phyloP scores from a whole-genome alignment of 2,113 vertebrate genomes.

The Tyrannus savana region DNA sequence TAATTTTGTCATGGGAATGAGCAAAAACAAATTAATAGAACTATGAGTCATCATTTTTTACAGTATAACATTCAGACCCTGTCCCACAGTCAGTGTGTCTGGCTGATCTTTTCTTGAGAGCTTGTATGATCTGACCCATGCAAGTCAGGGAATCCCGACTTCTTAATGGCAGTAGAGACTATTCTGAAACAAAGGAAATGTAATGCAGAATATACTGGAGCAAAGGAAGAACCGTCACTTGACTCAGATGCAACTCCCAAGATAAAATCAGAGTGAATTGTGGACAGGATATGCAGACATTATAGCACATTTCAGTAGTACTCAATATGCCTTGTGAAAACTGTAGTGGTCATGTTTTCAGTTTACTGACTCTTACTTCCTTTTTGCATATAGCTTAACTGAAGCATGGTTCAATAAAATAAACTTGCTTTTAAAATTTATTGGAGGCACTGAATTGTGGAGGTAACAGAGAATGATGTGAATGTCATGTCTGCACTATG shows the following conservation, averaged over 20 bases:
- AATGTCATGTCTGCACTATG: slow-evolving; percentile 3
- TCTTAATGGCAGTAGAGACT: neutral
- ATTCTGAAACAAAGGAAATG: neutral
- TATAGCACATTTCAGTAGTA: slow-evolving; percentile 27
- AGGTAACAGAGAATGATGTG: neutral
- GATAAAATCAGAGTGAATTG: slow-evolving; percentile 31
- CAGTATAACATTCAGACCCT: neutral
- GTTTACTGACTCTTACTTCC: neutral
- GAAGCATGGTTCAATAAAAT: neutral
- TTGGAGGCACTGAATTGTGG: neutral
- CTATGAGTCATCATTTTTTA: slow-evolving; percentile 38
- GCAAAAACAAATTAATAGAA: neutral
- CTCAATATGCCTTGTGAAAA: slow-evolving; percentile 34
- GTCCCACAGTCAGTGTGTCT: neutral
- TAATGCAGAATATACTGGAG: slow-evolving; percentile 4
- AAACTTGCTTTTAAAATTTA: neutral
- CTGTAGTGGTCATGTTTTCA: neutral
- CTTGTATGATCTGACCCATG: neutral
- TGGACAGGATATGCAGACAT: neutral
- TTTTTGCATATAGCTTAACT: neutral
- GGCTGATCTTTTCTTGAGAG: neutral
- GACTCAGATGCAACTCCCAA: slow-evolving; percentile 9
- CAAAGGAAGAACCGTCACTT: slow-evolving; percentile 29
- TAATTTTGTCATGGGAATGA: slow-evolving; percentile 32
- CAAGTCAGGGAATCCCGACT: neutral